Percentiles rank a stretch among this genome's conserved stretches.
Conservation (phyloP, 2,888 invertebrate species). For the Rosalia funebris region DNA sequence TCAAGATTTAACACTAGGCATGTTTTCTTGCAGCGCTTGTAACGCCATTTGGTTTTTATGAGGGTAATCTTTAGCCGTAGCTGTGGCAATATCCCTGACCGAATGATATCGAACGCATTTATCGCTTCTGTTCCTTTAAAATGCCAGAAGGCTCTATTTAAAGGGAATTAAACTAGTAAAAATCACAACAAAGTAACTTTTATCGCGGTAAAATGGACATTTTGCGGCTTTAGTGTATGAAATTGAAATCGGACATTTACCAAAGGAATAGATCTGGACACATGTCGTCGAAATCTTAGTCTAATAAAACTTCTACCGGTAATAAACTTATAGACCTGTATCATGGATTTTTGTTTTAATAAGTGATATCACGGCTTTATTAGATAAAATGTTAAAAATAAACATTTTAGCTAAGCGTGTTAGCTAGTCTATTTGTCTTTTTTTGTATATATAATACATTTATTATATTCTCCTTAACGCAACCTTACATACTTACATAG, state of each 20-base stretch:
- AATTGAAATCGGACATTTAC: not conserved
- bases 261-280: not conserved
- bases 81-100: constrained; percentile 23
- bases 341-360: too few species aligned
- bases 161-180: constrained; percentile 26
- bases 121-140: constrained; percentile 20
- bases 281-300: not conserved
- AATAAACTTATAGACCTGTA: too few species aligned
- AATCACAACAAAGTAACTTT: constrained; percentile 24
- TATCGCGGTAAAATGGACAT: constrained; percentile 15
- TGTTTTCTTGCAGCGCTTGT: constrained; percentile 15
- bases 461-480: too few species aligned
- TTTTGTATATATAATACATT: too few species aligned
- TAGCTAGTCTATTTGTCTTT: too few species aligned
- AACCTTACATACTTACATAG: too few species aligned
- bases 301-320: too few species aligned
- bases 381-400: too few species aligned
- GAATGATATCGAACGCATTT: constrained; percentile 24
- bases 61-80: constrained; percentile 25
- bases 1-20: constrained; percentile 26
- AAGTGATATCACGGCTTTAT: too few species aligned
- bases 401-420: too few species aligned
- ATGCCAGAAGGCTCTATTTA: constrained; percentile 25
- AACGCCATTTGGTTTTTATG: constrained; percentile 23
- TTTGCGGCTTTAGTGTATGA: constrained; percentile 20